These are phyloP conservation scores for Ichneumoninae sp. DNA, from an alignment of 2,888 invertebrate species.

Conservation along the genomic window DNA sequence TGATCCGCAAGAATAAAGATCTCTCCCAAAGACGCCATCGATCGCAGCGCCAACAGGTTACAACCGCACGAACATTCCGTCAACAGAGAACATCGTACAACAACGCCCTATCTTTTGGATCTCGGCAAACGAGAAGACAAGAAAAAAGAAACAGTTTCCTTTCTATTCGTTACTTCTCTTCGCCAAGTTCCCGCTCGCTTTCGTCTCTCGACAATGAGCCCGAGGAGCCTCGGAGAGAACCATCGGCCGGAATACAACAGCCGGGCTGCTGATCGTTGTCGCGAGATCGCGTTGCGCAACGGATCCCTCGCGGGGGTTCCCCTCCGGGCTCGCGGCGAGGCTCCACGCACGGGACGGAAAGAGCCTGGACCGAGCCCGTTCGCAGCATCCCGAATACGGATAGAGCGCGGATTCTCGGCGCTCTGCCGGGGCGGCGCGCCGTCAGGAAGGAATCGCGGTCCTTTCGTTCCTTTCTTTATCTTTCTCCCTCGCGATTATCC, in stretches of 20 bases:
- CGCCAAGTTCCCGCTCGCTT: background rate
- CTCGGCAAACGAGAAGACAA: background rate
- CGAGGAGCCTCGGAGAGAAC: background rate
- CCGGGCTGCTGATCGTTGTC: constrained; percentile 43
- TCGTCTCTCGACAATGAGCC: constrained; percentile 29
- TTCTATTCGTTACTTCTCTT: constrained; percentile 13
- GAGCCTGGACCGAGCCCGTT: background rate
- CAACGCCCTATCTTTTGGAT: background rate
- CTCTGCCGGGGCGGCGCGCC: constrained; percentile 12
- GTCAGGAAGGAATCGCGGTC: constrained; percentile 49
- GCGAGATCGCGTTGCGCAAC: constrained; percentile 48
- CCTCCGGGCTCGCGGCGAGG: constrained; percentile 8
- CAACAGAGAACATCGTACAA: background rate
- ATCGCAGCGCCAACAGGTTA: background rate
- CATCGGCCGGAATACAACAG: constrained; percentile 23
- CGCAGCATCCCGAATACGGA: constrained; percentile 43
- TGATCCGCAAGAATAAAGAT: background rate
- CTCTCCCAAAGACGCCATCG: background rate
- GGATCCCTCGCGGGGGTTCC: constrained; percentile 45
- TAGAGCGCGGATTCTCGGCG: constrained; percentile 12
- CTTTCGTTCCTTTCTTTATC: constrained; percentile 40
- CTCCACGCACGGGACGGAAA: constrained; percentile 20
- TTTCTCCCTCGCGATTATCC: constrained; percentile 26
- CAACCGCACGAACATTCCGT: background rate
- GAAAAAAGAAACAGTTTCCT: background rate